Base-by-base conservation (phyloP, 2,888 invertebrate species). In the Lithodes maja region DNA sequence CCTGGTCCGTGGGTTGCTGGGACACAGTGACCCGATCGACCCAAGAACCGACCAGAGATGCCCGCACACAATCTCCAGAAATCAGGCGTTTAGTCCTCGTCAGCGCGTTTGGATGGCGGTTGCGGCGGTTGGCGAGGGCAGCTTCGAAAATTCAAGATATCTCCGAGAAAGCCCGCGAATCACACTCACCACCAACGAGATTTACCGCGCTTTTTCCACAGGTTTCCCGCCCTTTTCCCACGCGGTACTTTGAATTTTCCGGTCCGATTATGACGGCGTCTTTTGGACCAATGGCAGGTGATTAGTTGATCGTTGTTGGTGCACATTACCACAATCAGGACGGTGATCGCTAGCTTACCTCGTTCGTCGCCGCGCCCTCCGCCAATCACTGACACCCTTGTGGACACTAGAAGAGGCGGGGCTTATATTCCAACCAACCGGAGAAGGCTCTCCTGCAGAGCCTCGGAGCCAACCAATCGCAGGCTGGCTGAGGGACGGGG, bases 271-370 rank as follows among this genome's bases (percentile, higher is more conserved):
- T 75, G 82, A 87, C 86, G 86, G 86, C 74, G 86, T 87, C 82
- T 87, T 87, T 87, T 87, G 86, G 86, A 87, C 86, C 86, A 87
- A 87, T 87, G 86, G 86, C 82, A 82, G 77, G 86, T 82, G 86
- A 87, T 87, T 87, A 87, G 86, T 55, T 87, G 86, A 82, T 87
- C 86, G 86, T 87, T 87, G 86, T 87, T 87, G 86, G 86, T 87
- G 86, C 86, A 87, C 82, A 87, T 87, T 87, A 87, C 86, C 86
- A 87, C 86, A 87, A 87, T 87, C 86, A 87, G 69, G 86, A 68
- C 86, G 86, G 86, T 87, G 86, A 87, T 87, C 86, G 86, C 86
- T 87, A 33, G 86, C 86, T 87, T 87, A 87, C 86, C 86, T 87
- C 86, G 86, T 87, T 82, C 86, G 82, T 33, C 86, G 53, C 77